A percentile compares a stretch with the other conserved stretches of the same genome.
Evolutionary conservation across 2,113 vertebrate genomes (phyloP).

Genomic region (Passer domesticus): DNA sequence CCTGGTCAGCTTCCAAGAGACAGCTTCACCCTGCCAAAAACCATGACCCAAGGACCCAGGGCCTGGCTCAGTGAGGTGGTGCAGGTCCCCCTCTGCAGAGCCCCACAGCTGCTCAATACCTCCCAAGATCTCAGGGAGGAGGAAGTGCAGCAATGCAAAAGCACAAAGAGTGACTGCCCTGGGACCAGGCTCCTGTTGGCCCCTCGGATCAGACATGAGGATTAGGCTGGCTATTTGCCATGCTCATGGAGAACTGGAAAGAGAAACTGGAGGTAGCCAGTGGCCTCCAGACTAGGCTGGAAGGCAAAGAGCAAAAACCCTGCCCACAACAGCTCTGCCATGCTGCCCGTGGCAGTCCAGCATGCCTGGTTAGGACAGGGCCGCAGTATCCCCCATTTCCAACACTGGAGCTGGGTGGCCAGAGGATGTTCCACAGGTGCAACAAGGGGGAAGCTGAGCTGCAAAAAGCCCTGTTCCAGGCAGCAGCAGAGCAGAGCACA

Average conservation of each 20-base stretch:
- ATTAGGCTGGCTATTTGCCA: not conserved
- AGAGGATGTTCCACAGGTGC: rapidly evolving
- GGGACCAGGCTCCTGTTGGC: not conserved
- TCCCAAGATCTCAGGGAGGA: not conserved
- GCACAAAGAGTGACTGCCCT: not conserved
- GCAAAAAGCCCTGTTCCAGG: not conserved
- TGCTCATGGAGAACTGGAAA: not conserved
- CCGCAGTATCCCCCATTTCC: rapidly evolving
- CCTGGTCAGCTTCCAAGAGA: not conserved
- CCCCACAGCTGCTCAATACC: not conserved
- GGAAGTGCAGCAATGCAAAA: not conserved
- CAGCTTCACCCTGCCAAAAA: not conserved
- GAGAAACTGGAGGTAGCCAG: not conserved
- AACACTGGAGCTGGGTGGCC: rapidly evolving
- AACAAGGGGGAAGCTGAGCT: not conserved
- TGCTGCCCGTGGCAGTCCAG: not conserved
- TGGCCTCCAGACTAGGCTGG: not conserved
- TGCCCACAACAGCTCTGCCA: not conserved
- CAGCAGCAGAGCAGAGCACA: not conserved
- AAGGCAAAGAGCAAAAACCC: not conserved
- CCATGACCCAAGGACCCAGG: not conserved
- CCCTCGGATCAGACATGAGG: rapidly evolving
- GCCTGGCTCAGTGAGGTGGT: not conserved
- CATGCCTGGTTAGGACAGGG: too few relatives aligned
- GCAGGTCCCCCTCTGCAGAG: not conserved